Evolutionary conservation across 2,888 invertebrate genomes (phyloP).

Genomic region (Argyra leucocephala): DNA sequence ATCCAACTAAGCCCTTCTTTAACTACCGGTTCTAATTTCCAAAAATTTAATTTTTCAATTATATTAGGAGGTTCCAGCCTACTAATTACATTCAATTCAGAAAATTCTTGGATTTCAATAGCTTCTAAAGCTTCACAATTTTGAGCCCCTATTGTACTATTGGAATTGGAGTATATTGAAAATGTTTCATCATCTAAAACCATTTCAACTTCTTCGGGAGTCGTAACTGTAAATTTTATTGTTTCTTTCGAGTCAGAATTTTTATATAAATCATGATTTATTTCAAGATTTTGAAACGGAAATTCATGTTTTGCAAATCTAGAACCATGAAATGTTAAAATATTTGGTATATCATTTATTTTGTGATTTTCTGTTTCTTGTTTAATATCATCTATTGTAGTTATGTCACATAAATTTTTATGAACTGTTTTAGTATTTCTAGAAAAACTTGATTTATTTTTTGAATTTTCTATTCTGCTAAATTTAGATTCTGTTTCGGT

Average conservation of each 20-base stretch:
- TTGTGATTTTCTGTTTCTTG: constrained; percentile 14
- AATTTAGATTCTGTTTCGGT: constrained; percentile 18
- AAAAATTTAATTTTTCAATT: constrained; percentile 28
- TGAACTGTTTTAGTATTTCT: constrained; percentile 19
- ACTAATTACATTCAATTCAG: constrained; percentile 21
- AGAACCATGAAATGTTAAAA: no score
- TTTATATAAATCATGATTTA: constrained; percentile 7
- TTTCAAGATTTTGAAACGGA: no score
- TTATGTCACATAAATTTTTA: constrained; percentile 17
- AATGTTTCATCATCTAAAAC: constrained; percentile 17
- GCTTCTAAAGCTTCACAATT: neutral
- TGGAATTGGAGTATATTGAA: neutral
- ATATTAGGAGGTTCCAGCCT: neutral
- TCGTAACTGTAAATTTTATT: constrained; percentile 38
- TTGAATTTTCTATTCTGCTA: constrained; percentile 13
- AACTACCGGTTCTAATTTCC: constrained; percentile 36
- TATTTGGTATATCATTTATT: no score
- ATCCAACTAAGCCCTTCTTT: constrained; percentile 38
- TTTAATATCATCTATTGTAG: neutral
- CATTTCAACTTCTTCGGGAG: constrained; percentile 40
- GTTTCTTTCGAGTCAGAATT: constrained; percentile 17
- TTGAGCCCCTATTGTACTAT: neutral
- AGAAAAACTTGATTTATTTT: constrained; percentile 15
- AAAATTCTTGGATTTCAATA: constrained; percentile 28
- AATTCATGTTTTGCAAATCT: no score